Evolutionary conservation across 2,888 invertebrate genomes (phyloP).

Genomic region (Fragum whitleyi): DNA sequence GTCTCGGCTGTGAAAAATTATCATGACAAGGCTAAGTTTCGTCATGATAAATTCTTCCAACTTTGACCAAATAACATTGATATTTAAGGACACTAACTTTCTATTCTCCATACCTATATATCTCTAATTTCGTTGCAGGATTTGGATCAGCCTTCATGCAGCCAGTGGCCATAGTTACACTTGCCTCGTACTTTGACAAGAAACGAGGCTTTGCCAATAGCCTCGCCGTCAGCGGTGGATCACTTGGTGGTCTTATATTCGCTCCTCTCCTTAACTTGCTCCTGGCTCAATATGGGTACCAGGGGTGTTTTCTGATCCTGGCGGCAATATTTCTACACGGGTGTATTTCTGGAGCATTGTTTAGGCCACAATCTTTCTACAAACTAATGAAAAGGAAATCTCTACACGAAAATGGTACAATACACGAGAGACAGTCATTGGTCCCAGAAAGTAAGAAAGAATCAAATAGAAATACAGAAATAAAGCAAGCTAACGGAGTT

Average conservation of each 20-base stretch:
- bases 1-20: too few relatives aligned
- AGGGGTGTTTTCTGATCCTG: slow-evolving; percentile 36
- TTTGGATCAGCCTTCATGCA: slow-evolving; percentile 37
- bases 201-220: slow-evolving; percentile 48
- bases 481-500: neutral
- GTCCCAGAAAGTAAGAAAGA: neutral
- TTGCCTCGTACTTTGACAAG: slow-evolving; percentile 43
- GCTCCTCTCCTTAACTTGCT: slow-evolving; percentile 37
- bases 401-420: neutral
- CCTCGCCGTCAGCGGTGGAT: slow-evolving; percentile 43
- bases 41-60: too few relatives aligned
- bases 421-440: neutral
- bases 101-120: neutral
- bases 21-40: too few relatives aligned
- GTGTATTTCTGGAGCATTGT: slow-evolving; percentile 29
- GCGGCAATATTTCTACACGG: slow-evolving; percentile 29
- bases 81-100: too few relatives aligned
- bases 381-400: neutral
- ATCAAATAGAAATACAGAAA: neutral
- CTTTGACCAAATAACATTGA: too few relatives aligned
- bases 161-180: slow-evolving; percentile 27
- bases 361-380: slow-evolving; percentile 34
- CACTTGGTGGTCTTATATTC: slow-evolving; percentile 37
- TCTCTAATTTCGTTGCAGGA: slow-evolving; percentile 11
- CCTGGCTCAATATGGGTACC: slow-evolving; percentile 37